Base-by-base conservation (phyloP, 2,888 invertebrate genomes). In the Thymelicus acteon region DNA sequence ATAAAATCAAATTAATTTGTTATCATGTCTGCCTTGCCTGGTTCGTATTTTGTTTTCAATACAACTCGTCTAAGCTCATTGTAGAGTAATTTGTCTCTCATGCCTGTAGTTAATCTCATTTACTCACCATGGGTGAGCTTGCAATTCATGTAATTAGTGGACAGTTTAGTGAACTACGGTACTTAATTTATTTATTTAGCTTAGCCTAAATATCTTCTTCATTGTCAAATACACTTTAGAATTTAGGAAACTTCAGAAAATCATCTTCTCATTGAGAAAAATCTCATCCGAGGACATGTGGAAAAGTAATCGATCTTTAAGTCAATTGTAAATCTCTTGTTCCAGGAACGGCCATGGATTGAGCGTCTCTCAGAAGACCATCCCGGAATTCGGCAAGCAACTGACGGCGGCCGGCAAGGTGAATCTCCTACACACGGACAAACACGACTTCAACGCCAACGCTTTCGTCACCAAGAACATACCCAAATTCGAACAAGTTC, bases 381-480 rank as follows among this genome's bases (percentile, higher is more conserved):
- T 85, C 15, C 85, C 87, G 0, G 75, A 78, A 37, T 81, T 84
- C 52, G 86, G 83, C 0, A 76, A 85, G 44, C 80, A 83, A 61
- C 10, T 82, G 40, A 83, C 85, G 0, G 85, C 78, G 0, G 83
- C 82, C 0, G 87, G 81, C 0, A 79, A 76, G 7, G 63, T 86
- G 8, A 86, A 82, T 52, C 72, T 88, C 7, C 69, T 86, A 70
- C 74, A 83, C 62, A 83, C 80, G 19, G 75, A 77, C 2, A 76
- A 80, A 71, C 86, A 88, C 65, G 80, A 83, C 13, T 62, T 89
- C 13, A 80, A 77, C 52, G 87, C 86, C 0, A 88, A 87, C 31
- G 89, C 88, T 0, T 89, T 87, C 75, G 61, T 82, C 31, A 82
- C 85, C 8, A 83, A 80, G 70, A 87, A 78, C 54, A 82, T 85